Evolutionary conservation across 1,140 invertebrate genomes (phyloP), one percentile per base, ranked within the genome.

Genomic region (Drosophila arizonae): DNA sequence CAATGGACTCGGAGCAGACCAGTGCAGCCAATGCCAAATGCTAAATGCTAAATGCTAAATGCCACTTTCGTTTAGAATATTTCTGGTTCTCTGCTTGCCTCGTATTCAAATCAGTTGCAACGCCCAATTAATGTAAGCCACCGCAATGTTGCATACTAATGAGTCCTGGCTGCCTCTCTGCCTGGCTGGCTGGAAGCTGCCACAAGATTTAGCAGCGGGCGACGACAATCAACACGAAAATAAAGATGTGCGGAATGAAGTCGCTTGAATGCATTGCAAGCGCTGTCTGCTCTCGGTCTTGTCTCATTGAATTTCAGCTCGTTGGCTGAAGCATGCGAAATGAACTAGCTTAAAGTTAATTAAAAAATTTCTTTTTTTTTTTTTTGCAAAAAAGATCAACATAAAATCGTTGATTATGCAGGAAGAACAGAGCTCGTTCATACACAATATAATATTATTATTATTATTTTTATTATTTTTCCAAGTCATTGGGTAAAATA

Each of bases 61-160:
- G 65, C 36, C 71, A 73, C 58, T 69, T 76, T 77, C 54, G 50
- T 60, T 69, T 63, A 48, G 55, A 1, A 61, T 62, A 66, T 56
- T 60, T 41, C 50, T 62, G 45, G 64, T 39, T 33, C n/a, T 58
- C 43, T 43, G 45, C 50, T 61, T 63, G 54, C 58, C 74, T 72
- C 71, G 77, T 90, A 90, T 90, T 90, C 86, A 90, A 90, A 90
- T 90, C 86, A 90, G 81, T 73, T 90, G 86, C 87, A 90, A 79
- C 81, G 86, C 87, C 86, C 86, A 90, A 90, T 90, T 90, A 90
- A 90, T 90, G 87, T 90, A 90, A 81, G 77, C 71, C 75, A 75
- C 73, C 73, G 79, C 81, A 87, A 76, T 90, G 81, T 80, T 86
- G 86, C 86, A 90, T 90, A 90, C 86, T 87, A 90, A 90, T 90